Percentiles rank a stretch among this genome's conserved stretches.
phyloP scores from a whole-genome alignment of 2,888 invertebrate genomes.

The Selenia dentaria region DNA sequence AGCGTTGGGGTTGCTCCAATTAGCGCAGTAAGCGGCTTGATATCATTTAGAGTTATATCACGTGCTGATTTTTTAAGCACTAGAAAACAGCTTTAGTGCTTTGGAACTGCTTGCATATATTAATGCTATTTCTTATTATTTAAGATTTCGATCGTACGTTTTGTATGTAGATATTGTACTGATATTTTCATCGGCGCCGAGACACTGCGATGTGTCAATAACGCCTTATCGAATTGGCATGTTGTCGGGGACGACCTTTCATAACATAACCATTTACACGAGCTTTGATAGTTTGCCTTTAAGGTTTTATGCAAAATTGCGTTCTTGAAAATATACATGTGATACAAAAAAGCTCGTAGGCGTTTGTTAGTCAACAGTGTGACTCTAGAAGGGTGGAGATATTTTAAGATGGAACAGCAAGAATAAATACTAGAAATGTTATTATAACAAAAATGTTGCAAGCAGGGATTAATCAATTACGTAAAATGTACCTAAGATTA shows the following conservation, averaged over 20 bases:
- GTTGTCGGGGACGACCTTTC: conserved; percentile 48
- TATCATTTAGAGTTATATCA: conserved; percentile 4
- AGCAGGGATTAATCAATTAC: too few relatives aligned
- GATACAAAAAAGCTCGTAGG: too few relatives aligned
- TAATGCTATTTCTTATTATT: background rate
- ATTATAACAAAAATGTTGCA: too few relatives aligned
- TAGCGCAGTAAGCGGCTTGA: conserved; percentile 16
- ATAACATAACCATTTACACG: conserved; percentile 27
- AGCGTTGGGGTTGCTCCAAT: conserved; percentile 11
- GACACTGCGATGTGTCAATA: conserved; percentile 57
- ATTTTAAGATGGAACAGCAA: too few relatives aligned
- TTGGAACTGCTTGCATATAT: background rate
- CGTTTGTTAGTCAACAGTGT: too few relatives aligned
- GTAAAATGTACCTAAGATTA: too few relatives aligned
- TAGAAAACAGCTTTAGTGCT: background rate
- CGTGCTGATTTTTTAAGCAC: background rate
- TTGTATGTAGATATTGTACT: conserved; percentile 18
- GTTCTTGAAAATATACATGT: conserved; percentile 22
- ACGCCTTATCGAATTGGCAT: conserved; percentile 72
- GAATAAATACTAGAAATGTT: too few relatives aligned
- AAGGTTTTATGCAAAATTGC: conserved; percentile 28
- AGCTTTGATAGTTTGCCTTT: conserved; percentile 29
- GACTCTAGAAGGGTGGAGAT: too few relatives aligned
- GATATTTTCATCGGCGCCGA: conserved; percentile 27
- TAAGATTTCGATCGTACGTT: background rate